Evolutionary conservation across 2,888 invertebrate species (phyloP), one percentile per base, ranked within the genome.

Genomic region (Athalia cordata): DNA sequence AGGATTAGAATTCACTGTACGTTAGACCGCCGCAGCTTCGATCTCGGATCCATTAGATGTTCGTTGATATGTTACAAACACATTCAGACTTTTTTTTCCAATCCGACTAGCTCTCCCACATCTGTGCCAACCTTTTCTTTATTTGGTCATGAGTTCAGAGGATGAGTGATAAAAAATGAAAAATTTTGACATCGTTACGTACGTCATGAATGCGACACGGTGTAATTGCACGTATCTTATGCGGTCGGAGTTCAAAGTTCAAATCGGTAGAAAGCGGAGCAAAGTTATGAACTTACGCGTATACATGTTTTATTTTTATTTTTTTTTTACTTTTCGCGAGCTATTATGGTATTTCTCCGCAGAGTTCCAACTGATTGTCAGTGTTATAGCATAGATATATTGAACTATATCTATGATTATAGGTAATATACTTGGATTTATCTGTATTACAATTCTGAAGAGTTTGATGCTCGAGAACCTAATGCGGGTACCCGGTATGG

Each of bases 261-360:
- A 45, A 59, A 45, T 13, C 11, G 15, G 13, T 72, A 72, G 72
- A 72, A 72, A 72, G 72, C 72, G 59, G 59, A 72, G 43, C 59
- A 47, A 47, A 52, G 47, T 59, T 47, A 13, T 72, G 59, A 72
- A 47, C 47, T 66, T 49, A 47, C 15, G 49, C 9, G n/a, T 49
- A 3, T 52, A 4, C 9, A 29, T 29, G 15, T 5, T 52, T 11
- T 68, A 29, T 52, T 13, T 52, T 52, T 29, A 52, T 68, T 55
- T 4, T 7, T 66, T 47, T 49, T 29, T 67, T 15, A 29, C 43
- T 47, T 65, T 55, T n/a, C n/a, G 8, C 55, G 55, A 55, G 3
- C 8, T 29, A 29, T 29, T 29, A 29, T 29, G 29, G 1, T 29
- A 29, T 29, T 29, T 29, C 29, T 29, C 29, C 29, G 2, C 29